Evolutionary conservation across 2,113 vertebrate species (phyloP).

Genomic region (Nothoprocta pentlandii): DNA sequence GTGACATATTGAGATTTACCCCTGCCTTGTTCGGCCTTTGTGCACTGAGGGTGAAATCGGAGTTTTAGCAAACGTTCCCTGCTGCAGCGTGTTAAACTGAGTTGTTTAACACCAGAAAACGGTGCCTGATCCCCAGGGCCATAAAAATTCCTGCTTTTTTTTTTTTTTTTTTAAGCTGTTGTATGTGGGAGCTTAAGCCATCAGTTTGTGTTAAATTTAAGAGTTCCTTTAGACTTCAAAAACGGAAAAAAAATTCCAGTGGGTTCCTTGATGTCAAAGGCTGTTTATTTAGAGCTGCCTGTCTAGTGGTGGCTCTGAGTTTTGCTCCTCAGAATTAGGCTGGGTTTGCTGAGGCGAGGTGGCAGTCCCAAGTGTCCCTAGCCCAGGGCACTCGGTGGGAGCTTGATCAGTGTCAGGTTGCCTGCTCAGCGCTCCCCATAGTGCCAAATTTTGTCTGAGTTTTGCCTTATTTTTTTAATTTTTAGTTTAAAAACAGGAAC

Average conservation of each 20-base stretch:
- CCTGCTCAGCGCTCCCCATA: not conserved
- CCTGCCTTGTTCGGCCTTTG: conserved; percentile 16
- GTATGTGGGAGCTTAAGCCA: conserved; percentile 35
- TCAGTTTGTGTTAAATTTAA: conserved; percentile 39
- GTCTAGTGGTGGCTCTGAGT: not conserved
- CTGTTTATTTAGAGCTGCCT: not conserved
- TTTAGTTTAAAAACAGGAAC: not conserved
- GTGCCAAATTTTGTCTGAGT: not conserved
- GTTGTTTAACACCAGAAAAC: not conserved
- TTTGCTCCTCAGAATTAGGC: not conserved
- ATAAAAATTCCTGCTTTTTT: not conserved
- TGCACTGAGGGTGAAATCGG: conserved; percentile 26
- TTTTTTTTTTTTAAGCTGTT: not conserved
- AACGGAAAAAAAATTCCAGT: not conserved
- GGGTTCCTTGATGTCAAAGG: not conserved
- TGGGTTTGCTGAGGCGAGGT: not conserved
- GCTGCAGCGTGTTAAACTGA: not conserved
- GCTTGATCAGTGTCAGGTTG: not conserved
- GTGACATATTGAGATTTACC: not conserved
- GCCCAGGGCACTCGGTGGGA: not conserved
- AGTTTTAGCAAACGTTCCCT: not conserved
- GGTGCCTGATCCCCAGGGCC: conserved; percentile 55
- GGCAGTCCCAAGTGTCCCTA: not conserved
- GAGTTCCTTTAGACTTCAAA: not conserved
- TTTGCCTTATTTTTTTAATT: not conserved